phyloP scores from a whole-genome alignment of 2,797 vertebrate genomes.

The Odontamblyopus lacepedii region DNA sequence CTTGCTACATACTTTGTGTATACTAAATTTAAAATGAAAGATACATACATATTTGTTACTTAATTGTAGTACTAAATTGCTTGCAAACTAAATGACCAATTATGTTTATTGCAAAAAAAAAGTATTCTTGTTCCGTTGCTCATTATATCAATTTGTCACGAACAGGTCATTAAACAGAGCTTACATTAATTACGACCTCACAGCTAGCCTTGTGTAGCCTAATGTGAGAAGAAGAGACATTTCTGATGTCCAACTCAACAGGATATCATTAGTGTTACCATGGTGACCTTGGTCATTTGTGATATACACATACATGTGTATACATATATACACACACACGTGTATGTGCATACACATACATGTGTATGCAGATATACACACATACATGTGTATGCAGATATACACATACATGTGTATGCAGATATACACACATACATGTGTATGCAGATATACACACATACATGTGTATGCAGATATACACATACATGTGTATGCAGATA shows the following conservation, averaged over 20 bases:
- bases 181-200: background rate
- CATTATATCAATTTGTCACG: background rate
- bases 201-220: background rate
- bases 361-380: too few relatives aligned
- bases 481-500: too few relatives aligned
- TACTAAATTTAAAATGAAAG: background rate
- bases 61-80: background rate
- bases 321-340: too few relatives aligned
- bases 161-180: background rate
- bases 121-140: background rate
- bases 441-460: too few relatives aligned
- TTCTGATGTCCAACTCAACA: background rate
- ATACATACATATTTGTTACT: background rate
- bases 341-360: too few relatives aligned
- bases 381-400: too few relatives aligned
- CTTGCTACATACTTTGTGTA: background rate
- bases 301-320: background rate
- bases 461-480: too few relatives aligned
- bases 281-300: background rate
- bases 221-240: background rate
- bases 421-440: too few relatives aligned
- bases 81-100: background rate
- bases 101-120: background rate
- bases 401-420: too few relatives aligned
- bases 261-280: conserved; percentile 5